phyloP scores from a whole-genome alignment of 2,888 invertebrate species.

The Caradrina kadenii region DNA sequence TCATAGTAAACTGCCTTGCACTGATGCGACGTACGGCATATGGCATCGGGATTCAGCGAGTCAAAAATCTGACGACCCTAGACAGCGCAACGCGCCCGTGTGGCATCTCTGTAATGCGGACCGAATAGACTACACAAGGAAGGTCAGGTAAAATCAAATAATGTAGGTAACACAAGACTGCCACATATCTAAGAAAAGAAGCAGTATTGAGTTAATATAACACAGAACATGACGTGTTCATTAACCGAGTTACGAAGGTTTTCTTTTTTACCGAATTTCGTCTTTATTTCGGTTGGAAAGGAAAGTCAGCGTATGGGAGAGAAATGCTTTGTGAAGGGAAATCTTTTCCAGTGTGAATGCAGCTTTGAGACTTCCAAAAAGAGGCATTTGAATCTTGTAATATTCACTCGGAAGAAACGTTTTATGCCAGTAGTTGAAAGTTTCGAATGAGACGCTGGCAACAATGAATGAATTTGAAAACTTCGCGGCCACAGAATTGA shows the following conservation, averaged over 20 bases:
- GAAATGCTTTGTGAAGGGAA: background rate
- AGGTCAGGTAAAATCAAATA: constrained; percentile 17
- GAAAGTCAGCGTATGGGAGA: background rate
- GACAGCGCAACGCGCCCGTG: too few species aligned
- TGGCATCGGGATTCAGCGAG: too few species aligned
- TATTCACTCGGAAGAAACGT: constrained; percentile 5
- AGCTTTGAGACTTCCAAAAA: background rate
- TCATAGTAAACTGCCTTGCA: too few species aligned
- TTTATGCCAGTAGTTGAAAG: constrained; percentile 24
- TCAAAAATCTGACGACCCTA: too few species aligned
- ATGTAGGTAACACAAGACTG: constrained; percentile 19
- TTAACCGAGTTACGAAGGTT: constrained; percentile 28
- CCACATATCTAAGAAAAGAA: constrained; percentile 28
- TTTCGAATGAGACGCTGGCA: constrained; percentile 30
- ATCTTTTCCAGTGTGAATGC: background rate
- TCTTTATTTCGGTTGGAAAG: constrained; percentile 15
- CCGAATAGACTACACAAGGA: background rate
- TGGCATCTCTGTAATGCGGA: background rate
- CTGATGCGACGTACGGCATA: too few species aligned
- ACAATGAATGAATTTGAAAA: constrained; percentile 33
- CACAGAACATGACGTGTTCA: constrained; percentile 30
- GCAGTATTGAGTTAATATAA: constrained; percentile 20
- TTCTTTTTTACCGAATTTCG: constrained; percentile 9
- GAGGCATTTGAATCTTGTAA: background rate
- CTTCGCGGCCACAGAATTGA: constrained; percentile 35